Conservation (phyloP, 2,113 vertebrate species). For the Ammodytes marinus region DNA sequence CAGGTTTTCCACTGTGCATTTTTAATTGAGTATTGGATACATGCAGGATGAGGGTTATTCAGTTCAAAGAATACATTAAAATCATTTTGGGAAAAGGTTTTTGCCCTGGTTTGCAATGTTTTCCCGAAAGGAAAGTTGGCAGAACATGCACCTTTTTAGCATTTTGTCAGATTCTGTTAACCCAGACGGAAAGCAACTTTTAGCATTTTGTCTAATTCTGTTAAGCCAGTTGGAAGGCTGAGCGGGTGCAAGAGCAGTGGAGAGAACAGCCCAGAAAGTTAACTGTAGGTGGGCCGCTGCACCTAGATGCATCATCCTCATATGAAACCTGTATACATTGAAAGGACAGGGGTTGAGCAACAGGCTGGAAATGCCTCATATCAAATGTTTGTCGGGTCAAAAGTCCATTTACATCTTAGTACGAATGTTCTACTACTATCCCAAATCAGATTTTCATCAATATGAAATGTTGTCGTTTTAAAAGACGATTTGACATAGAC, state of each 20-base stretch:
- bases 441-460: background rate
- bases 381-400: background rate
- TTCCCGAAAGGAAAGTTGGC: conserved; percentile 40
- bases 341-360: conserved; percentile 1
- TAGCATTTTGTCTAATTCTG: background rate
- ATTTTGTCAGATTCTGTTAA: background rate
- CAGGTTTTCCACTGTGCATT: conserved; percentile 19
- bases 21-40: conserved; percentile 3
- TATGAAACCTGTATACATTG: conserved; percentile 6
- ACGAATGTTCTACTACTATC: background rate
- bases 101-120: background rate
- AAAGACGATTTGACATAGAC: background rate
- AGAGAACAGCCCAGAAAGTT: conserved; percentile 25
- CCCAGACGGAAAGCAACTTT: background rate
- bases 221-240: conserved; percentile 26
- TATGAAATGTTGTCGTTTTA: background rate
- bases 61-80: conserved; percentile 2
- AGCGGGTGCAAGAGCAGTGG: conserved; percentile 3
- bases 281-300: conserved; percentile 21
- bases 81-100: conserved; percentile 29
- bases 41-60: background rate
- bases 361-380: background rate
- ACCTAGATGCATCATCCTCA: background rate
- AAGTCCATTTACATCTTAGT: background rate
- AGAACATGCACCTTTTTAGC: conserved; percentile 1